These are phyloP conservation scores for Tetraneura akinire DNA, from an alignment of 1,140 invertebrate genomes.

Conservation along the genomic window DNA sequence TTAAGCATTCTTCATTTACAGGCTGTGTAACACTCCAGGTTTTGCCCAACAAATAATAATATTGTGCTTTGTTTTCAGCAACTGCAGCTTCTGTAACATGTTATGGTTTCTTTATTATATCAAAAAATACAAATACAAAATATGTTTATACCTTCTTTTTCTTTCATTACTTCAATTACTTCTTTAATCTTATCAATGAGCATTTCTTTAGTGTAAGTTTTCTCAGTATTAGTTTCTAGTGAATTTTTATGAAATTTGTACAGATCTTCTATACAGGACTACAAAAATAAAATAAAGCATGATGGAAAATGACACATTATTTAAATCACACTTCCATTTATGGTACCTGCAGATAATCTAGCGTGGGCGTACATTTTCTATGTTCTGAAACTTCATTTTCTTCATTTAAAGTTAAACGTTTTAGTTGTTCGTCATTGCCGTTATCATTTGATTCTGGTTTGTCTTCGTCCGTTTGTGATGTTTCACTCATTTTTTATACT, in stretches of 20 bases:
- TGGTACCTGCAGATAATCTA: slow-evolving; percentile 30
- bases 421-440: not conserved
- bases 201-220: not conserved
- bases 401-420: not conserved
- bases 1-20: slow-evolving; percentile 71
- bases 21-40: slow-evolving; percentile 74
- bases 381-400: not conserved
- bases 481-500: not conserved
- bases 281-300: not conserved
- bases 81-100: slow-evolving; percentile 56
- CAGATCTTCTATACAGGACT: slow-evolving; percentile 11
- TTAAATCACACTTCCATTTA: not conserved
- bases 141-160: slow-evolving; percentile 21
- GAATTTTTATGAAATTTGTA: slow-evolving; percentile 1
- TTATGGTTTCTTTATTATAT: not conserved
- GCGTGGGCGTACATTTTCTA: slow-evolving; percentile 8
- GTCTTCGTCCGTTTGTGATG: not conserved
- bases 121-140: not conserved
- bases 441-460: not conserved
- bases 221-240: slow-evolving; percentile 1
- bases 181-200: not conserved
- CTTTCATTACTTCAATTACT: slow-evolving; percentile 12
- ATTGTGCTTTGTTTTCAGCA: slow-evolving; percentile 67
- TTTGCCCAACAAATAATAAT: slow-evolving; percentile 75
- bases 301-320: not conserved